Evolutionary conservation across 2,888 invertebrate genomes (phyloP), one percentile per base, ranked within the genome.

Genomic region (Pterobdella sp.): DNA sequence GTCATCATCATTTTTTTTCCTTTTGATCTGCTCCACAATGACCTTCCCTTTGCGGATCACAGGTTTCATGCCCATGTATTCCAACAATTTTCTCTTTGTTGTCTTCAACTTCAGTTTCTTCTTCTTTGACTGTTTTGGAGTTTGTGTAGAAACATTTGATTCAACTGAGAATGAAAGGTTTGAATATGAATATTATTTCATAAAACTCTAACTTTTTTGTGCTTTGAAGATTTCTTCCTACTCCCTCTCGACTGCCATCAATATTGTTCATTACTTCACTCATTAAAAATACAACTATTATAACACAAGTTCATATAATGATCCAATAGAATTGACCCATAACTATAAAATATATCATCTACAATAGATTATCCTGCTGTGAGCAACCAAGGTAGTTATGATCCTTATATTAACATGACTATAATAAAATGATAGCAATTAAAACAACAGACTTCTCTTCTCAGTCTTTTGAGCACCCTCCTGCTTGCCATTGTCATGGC

Each of bases 401-500:
- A 14, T 56, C 60, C 26, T 56, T n/a, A 56, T 56, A 26, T 56
- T 26, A 4, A 18, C 60, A n/a, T 18, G 60, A 56, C 14, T 26
- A 56, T 26, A 4, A 22, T 26, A 18, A 22, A 14, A 42, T 42
- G 7, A 42, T 42, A 14, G 7, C 42, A 42, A 42, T 42, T 18
- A 7, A 7, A 42, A 14, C 42, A 7, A 42, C 18, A 14, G 10
- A 42, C 42, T 18, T 42, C 42, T 18, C 42, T 7, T 42, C 42
- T 7, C 60, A 56, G n/a, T 3, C 60, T 56, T 22, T 26, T 26
- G 4, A 56, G n/a, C 4, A 56, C 60, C n/a, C 60, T 56, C n/a
- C 60, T 56, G 60, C 26, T 56, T 3, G 26, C 60, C 60, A 56
- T 56, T n/a, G 60, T 56, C 60, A 4, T 56, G 60, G 60, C 60